phyloP scores from a whole-genome alignment of 2,888 invertebrate genomes.

The Copidosoma aretas region DNA sequence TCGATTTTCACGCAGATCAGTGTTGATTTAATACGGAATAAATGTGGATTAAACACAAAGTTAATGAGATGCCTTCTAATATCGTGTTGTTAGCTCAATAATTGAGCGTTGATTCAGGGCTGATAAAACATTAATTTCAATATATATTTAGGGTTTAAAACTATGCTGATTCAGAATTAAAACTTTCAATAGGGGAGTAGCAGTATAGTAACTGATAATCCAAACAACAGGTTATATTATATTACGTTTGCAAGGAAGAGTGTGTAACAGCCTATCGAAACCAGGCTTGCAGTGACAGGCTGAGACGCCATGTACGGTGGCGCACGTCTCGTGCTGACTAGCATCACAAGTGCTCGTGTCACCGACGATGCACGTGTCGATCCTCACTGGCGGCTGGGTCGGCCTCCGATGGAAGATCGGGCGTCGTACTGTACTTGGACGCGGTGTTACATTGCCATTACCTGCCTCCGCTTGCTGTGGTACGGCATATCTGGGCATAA shows the following conservation, averaged over 20 bases:
- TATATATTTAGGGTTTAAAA: too few relatives aligned
- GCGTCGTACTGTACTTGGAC: constrained; percentile 63
- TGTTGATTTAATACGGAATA: too few relatives aligned
- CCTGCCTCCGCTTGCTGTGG: constrained; percentile 68
- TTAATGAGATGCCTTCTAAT: too few relatives aligned
- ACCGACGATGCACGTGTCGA: constrained; percentile 93
- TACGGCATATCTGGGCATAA: constrained; percentile 67
- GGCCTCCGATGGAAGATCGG: constrained; percentile 70
- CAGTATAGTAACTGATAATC: not conserved
- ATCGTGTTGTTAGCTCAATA: too few relatives aligned
- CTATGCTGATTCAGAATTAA: too few relatives aligned
- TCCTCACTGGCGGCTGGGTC: constrained; percentile 76
- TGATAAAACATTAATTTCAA: too few relatives aligned
- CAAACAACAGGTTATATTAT: not conserved
- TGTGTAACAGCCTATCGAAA: constrained; percentile 57
- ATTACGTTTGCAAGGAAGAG: constrained; percentile 58
- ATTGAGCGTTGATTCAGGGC: too few relatives aligned
- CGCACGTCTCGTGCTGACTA: constrained; percentile 85
- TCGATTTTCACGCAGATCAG: too few relatives aligned
- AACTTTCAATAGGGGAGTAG: too few relatives aligned
- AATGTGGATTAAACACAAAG: too few relatives aligned
- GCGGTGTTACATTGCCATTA: constrained; percentile 42
- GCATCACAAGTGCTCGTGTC: constrained; percentile 90
- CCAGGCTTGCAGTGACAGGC: constrained; percentile 88
- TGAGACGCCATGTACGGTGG: constrained; percentile 81